Base-by-base conservation (phyloP, 1,140 invertebrate species). In the Dryas iulia region DNA sequence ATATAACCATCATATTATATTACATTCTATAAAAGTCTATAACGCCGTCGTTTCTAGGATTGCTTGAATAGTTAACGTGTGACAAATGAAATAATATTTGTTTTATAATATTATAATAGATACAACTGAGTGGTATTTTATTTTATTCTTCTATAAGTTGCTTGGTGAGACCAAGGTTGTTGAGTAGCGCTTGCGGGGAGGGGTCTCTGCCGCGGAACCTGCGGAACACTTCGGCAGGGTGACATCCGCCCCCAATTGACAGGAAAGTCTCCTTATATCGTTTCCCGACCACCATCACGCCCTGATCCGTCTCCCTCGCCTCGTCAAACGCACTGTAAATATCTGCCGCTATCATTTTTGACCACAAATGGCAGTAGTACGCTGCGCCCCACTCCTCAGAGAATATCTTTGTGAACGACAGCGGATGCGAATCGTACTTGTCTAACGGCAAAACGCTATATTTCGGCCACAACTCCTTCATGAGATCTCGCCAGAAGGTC, bases 181-280 rank as follows among this genome's bases (percentile, higher is more conserved):
- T 94, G 0, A 98, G 83, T n/a, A 98, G 89, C 0, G 97, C 96
- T 81, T 97, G 95, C 0, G 95, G 94, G 6, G 95, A 96, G 0
- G 98, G 98, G 92, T 99, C 98, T 35, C 98, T 93, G 1, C 98
- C 98, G 76, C 97, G 93, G 88, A 99, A 99, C 78, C 95, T 94
- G 65, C 98, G 94, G 87, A 99, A 99, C 5, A 98, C 94, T 93
- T 98, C 96, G 72, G 93, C 95, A 0, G 96, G 94, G 73, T 96
- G 94, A 73, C 95, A 94, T 69, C 94, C 95, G 5, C 98, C 97
- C 8, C 97, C 97, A 11, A 95, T 91, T 0, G 96, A 92, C n/a
- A 99, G 92, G 88, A 97, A 98, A 2, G 97, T 98, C 59, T 97
- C 95, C 69, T 95, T 94, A 81, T 97, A 99, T 66, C 97, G 93